These are phyloP conservation scores for Hemiscyllium ocellatum DNA, from an alignment of 2,113 vertebrate species.

Conservation along the genomic window DNA sequence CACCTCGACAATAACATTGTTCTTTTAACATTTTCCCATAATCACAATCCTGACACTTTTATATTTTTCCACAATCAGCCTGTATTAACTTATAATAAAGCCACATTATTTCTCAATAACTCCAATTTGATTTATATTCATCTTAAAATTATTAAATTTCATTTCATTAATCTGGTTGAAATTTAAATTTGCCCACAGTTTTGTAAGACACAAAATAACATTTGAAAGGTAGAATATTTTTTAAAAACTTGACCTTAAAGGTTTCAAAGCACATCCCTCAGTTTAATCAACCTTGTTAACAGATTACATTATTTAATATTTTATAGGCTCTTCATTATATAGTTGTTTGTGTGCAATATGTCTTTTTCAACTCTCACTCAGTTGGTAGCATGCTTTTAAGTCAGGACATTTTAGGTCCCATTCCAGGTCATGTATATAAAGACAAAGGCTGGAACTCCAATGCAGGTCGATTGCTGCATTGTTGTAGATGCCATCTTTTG, in stretches of 20 bases:
- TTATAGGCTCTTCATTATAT: neutral
- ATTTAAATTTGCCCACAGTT: neutral
- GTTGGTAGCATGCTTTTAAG: neutral
- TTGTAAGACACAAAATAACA: neutral
- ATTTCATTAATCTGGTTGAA: neutral
- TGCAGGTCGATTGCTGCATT: neutral
- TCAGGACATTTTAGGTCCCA: neutral
- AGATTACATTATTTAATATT: neutral
- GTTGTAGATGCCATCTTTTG: neutral
- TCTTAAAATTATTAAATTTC: neutral
- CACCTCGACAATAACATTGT: too few species aligned
- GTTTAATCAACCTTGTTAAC: neutral
- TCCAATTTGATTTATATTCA: neutral
- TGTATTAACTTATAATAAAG: neutral
- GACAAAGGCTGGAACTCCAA: neutral
- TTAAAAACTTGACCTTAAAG: neutral
- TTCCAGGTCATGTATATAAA: neutral
- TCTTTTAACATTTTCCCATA: too few species aligned
- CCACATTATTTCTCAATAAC: neutral
- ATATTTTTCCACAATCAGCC: neutral
- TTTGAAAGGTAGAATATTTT: neutral
- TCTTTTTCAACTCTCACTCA: neutral
- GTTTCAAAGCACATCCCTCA: neutral
- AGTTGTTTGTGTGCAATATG: neutral
- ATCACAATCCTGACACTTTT: too few species aligned